Evolutionary conservation across 1,140 invertebrate species (phyloP).

Genomic region (Saccostrea cuccullata): DNA sequence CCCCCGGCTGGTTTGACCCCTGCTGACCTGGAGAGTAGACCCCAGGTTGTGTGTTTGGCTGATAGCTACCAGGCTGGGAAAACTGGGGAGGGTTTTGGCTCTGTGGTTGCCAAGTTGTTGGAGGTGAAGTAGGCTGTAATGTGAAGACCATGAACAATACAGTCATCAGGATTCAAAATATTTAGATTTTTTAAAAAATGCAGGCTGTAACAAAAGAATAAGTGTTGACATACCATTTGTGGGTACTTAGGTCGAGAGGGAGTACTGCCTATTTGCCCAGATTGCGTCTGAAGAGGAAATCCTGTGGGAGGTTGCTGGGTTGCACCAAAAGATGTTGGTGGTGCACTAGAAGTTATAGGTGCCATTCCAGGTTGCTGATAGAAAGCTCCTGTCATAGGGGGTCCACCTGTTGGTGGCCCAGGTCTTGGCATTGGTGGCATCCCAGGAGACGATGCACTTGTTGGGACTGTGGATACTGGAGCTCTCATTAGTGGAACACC

Average conservation of each 20-base stretch:
- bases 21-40: background rate
- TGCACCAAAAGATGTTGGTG: background rate
- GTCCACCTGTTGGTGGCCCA: background rate
- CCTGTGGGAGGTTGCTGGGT: background rate
- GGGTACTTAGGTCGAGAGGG: conserved; percentile 27
- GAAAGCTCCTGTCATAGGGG: background rate
- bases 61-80: background rate
- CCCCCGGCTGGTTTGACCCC: background rate
- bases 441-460: conserved; percentile 6
- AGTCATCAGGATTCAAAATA: background rate
- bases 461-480: conserved; percentile 1
- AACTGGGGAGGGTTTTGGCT: background rate
- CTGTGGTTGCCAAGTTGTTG: background rate
- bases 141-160: background rate
- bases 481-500: conserved; percentile 13
- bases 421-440: conserved; percentile 42
- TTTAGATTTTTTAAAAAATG: background rate
- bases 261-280: background rate
- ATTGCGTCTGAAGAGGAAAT: background rate
- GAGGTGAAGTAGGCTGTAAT: background rate
- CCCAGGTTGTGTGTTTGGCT: background rate
- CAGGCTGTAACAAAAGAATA: background rate
- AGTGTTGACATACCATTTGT: conserved; percentile 39
- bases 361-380: conserved; percentile 13
- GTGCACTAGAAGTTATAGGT: conserved; percentile 23